Evolutionary conservation across 2,113 vertebrate genomes (phyloP).

Genomic region (Sceloporus tristichus): DNA sequence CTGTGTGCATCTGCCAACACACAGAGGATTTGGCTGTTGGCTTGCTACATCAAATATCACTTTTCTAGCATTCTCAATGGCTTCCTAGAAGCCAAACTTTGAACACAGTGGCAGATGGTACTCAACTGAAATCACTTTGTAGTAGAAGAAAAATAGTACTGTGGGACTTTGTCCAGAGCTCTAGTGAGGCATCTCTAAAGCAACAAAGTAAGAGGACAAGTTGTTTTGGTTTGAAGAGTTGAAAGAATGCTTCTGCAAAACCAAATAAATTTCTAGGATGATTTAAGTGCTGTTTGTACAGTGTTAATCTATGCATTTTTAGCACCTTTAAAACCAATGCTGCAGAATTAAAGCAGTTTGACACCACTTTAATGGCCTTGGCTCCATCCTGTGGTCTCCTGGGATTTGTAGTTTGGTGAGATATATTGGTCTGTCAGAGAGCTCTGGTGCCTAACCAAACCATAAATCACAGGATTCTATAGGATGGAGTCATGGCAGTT

Average conservation of each 20-base stretch:
- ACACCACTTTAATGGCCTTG: no score
- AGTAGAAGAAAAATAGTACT: neutral
- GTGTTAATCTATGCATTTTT: no score
- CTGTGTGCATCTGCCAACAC: constrained; percentile 6
- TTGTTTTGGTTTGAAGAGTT: constrained; percentile 1
- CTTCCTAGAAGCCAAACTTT: constrained; percentile 8
- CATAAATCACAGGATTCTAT: no score
- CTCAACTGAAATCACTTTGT: constrained; percentile 12
- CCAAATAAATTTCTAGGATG: neutral
- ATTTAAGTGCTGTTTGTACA: no score
- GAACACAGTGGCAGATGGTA: constrained; percentile 9
- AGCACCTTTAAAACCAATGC: no score
- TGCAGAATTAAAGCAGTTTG: no score
- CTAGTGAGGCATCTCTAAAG: neutral
- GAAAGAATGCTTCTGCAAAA: neutral
- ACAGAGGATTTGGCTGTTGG: constrained; percentile 31
- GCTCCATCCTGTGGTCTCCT: no score
- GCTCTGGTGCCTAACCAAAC: no score
- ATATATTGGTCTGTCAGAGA: no score
- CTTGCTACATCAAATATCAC: constrained; percentile 17
- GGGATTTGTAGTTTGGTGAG: no score
- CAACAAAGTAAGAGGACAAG: neutral
- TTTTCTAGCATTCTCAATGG: constrained; percentile 12
- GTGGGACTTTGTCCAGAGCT: neutral
- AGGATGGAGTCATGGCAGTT: no score